Evolutionary conservation across 2,797 vertebrate genomes (phyloP).

Genomic region (Peromyscus aztecus): DNA sequence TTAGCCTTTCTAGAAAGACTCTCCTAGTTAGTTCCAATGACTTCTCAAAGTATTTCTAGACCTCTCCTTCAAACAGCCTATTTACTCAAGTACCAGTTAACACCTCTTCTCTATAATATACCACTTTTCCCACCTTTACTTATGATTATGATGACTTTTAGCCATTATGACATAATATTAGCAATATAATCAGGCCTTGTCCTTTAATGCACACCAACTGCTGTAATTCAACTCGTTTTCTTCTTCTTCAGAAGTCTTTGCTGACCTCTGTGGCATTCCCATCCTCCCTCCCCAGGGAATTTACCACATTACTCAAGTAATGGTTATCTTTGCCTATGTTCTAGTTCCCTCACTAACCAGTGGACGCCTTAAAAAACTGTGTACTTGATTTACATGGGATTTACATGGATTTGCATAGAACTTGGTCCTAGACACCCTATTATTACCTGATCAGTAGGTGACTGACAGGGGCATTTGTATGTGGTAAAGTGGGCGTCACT

Average conservation of each 20-base stretch:
- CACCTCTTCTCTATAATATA: constrained; percentile 8
- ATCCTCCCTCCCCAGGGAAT: not conserved
- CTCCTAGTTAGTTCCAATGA: constrained; percentile 16
- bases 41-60: constrained; percentile 49
- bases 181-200: constrained; percentile 12
- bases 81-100: not conserved
- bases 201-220: not conserved
- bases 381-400: constrained; percentile 3
- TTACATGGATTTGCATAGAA: not conserved
- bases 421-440: not conserved
- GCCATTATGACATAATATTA: not conserved
- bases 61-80: not conserved
- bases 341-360: constrained; percentile 21
- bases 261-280: not conserved
- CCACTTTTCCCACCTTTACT: not conserved
- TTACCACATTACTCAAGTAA: not conserved
- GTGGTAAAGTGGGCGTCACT: not conserved
- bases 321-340: not conserved
- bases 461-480: constrained; percentile 48
- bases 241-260: constrained; percentile 52
- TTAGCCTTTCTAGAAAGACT: not conserved
- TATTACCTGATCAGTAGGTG: not conserved
- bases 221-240: constrained; percentile 22
- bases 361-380: not conserved
- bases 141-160: constrained; percentile 50